A percentile compares a stretch with the other conserved stretches of the same genome.
Evolutionary conservation across 2,797 vertebrate genomes (phyloP).

Genomic region (Todus mexicanus): DNA sequence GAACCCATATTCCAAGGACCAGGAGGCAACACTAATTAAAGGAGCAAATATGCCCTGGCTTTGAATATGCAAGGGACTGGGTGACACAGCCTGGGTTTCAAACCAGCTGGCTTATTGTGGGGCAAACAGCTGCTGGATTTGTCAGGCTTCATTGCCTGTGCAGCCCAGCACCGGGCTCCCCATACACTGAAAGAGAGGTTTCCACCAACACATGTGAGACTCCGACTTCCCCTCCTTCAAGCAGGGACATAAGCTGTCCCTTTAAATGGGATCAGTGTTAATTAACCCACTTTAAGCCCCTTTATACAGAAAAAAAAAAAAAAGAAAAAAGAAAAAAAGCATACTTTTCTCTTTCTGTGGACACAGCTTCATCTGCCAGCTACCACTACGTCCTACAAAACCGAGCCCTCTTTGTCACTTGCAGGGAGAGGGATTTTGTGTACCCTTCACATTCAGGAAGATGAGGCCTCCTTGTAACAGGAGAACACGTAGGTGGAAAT

Average conservation of each 20-base stretch:
- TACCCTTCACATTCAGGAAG: neutral
- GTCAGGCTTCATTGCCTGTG: neutral
- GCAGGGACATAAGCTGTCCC: neutral
- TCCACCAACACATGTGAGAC: neutral
- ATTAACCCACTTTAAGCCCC: constrained; percentile 28
- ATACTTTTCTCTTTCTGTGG: neutral
- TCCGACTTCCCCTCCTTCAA: neutral
- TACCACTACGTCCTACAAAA: neutral
- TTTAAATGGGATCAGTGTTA: constrained; percentile 32
- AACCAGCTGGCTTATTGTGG: constrained; percentile 51
- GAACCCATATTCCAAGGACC: neutral
- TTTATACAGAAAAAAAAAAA: neutral
- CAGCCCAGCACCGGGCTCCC: neutral
- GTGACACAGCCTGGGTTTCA: neutral
- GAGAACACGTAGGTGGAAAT: neutral
- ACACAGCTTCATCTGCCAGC: neutral
- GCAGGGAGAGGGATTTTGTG: neutral
- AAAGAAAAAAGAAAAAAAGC: neutral
- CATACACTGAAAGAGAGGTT: neutral
- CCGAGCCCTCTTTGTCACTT: neutral
- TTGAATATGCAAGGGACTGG: neutral
- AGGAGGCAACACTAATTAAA: constrained; percentile 30
- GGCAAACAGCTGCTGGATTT: constrained; percentile 48
- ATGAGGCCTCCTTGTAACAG: neutral
- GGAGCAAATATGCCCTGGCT: neutral